Evolutionary conservation across 2,888 invertebrate species (phyloP).

Genomic region (Chrysina gloriosa): DNA sequence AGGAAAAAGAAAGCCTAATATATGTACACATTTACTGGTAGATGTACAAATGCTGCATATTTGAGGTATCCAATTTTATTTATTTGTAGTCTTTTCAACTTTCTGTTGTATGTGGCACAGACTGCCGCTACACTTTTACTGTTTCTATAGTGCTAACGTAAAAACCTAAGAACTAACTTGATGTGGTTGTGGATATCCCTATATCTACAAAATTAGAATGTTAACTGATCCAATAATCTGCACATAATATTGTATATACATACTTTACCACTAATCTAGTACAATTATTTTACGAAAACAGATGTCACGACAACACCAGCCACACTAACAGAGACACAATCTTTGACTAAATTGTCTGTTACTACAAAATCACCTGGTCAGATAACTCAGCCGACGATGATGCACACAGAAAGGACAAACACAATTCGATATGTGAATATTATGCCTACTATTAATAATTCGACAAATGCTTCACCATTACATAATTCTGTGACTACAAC

Average conservation of each 20-base stretch:
- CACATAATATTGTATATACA: slow-evolving; percentile 18
- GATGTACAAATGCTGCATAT: slow-evolving; percentile 37
- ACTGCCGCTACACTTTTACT: slow-evolving; percentile 25
- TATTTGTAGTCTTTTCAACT: slow-evolving; percentile 13
- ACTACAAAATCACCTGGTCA: slow-evolving; percentile 43
- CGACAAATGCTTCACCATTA: not conserved
- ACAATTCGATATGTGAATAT: slow-evolving; percentile 35
- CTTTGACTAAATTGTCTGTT: slow-evolving; percentile 49
- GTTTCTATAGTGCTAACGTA: not conserved
- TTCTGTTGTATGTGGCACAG: slow-evolving; percentile 39
- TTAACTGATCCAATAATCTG: slow-evolving; percentile 5
- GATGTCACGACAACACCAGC: slow-evolving; percentile 63
- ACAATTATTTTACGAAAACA: slow-evolving; percentile 62
- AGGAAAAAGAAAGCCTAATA: not conserved
- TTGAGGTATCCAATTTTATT: slow-evolving; percentile 21
- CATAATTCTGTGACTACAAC: not conserved
- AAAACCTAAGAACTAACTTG: slow-evolving; percentile 6
- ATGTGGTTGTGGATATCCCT: not conserved
- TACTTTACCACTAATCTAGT: slow-evolving; percentile 38
- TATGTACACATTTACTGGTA: slow-evolving; percentile 35
- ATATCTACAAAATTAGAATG: not conserved
- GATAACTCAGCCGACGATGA: slow-evolving; percentile 44
- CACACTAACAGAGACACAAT: slow-evolving; percentile 63
- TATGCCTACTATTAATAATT: slow-evolving; percentile 5
- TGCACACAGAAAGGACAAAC: slow-evolving; percentile 27